phyloP scores from a whole-genome alignment of 2,113 vertebrate genomes.

The Leiothrix lutea region DNA sequence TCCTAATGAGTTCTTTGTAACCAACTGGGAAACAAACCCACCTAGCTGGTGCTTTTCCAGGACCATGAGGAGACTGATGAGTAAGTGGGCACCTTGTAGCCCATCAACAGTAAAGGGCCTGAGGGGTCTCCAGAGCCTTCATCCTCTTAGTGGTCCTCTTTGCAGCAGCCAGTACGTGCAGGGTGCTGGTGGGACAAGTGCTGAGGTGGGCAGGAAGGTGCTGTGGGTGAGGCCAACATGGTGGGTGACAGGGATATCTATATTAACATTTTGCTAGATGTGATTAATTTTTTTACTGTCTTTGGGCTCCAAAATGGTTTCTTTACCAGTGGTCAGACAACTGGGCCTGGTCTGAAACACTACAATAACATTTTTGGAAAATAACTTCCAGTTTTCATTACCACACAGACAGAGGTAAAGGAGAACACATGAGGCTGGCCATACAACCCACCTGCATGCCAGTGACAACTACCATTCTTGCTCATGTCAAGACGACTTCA shows the following conservation, averaged over 20 bases:
- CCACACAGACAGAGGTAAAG: not conserved
- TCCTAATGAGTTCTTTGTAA: not conserved
- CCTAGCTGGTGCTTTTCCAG: not conserved
- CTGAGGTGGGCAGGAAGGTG: not conserved
- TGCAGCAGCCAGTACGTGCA: not conserved
- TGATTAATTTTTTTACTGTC: not conserved
- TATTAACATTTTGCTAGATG: not conserved
- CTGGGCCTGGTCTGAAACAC: not conserved
- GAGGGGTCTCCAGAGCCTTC: not conserved
- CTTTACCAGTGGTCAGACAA: not conserved
- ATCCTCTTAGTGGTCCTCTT: not conserved
- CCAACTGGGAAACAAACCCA: not conserved
- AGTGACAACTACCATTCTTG: not conserved
- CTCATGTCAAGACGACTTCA: not conserved
- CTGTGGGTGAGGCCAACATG: not conserved
- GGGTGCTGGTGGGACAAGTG: not conserved
- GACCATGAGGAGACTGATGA: not conserved
- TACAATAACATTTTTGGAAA: not conserved
- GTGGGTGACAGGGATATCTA: not conserved
- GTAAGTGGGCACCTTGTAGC: not conserved
- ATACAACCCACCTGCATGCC: rapidly evolving
- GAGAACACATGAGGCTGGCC: not conserved
- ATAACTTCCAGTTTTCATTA: not conserved
- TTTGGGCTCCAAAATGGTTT: not conserved
- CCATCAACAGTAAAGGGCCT: not conserved